Evolutionary conservation across 1,140 invertebrate genomes (phyloP).

Genomic region (Polypedilum vanderplanki): DNA sequence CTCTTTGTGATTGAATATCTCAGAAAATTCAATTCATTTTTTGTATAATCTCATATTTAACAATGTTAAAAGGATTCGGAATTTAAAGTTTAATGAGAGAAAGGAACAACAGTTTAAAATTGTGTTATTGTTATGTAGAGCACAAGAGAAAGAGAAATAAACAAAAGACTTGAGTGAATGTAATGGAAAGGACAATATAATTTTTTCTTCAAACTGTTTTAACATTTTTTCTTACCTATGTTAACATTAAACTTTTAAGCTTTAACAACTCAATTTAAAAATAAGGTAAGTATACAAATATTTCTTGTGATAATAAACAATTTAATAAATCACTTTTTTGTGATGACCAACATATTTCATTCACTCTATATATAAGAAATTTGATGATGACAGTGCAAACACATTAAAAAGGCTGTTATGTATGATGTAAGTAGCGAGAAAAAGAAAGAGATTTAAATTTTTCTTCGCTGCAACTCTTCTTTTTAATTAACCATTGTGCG

Average conservation of each 20-base stretch:
- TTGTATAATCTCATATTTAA: no score
- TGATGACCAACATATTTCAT: no score
- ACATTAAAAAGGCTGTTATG: not conserved
- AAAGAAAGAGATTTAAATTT: not conserved
- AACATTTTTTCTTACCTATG: no score
- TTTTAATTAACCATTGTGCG: slow-evolving; percentile 12
- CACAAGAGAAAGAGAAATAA: not conserved
- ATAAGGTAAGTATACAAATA: no score
- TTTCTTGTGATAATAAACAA: no score
- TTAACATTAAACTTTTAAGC: no score
- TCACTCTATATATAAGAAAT: no score
- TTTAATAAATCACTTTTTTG: no score
- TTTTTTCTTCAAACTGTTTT: not conserved
- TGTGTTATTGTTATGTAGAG: not conserved
- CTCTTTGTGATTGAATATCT: not conserved
- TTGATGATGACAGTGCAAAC: not conserved
- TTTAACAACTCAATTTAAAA: no score
- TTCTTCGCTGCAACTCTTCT: not conserved
- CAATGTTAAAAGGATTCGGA: not conserved
- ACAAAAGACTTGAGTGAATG: slow-evolving; percentile 5
- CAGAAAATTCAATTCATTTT: no score
- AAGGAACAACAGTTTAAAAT: no score
- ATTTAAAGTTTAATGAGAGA: not conserved
- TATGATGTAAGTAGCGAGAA: not conserved
- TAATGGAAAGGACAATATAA: not conserved